Base-by-base conservation (phyloP, 2,113 vertebrate genomes). In the Caranx ignobilis region DNA sequence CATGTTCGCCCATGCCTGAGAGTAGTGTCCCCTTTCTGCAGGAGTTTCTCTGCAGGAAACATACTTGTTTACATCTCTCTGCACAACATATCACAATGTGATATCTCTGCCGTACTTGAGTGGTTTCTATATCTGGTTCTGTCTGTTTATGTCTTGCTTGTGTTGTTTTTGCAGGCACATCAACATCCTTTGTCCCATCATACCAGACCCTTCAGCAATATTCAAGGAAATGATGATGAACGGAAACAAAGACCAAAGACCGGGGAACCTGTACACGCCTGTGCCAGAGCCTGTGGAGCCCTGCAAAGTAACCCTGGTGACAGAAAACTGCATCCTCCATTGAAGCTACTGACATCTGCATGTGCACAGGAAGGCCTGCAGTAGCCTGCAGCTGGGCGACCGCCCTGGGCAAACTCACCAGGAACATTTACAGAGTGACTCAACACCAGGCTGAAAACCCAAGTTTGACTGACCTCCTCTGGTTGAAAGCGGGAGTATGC, bases 141-240 rank as follows among this genome's bases (percentile, higher is more conserved):
- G 6, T 41, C 39, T 41, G 39, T 47, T n/a, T 11, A 5, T 60
- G 11, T 55, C 2, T 10, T 47, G 10, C 13, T 19, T 57, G 15
- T 64, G 5, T 0, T 71, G 11, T 62, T 32, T 84, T 75, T 77
- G 57, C 6, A 95, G 94, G 75, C 52, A 94, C 81, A 92, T 76
- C 4, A 5, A 69, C 1, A 90, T 90, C 0, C 5, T 95, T 35
- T 90, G 82, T 45, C 93, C 93, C 2, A 57, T 31, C 37, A 75
- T 93, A 45, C 94, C 93, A 1, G 86, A 89, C 18, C 94, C 93
- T 15, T 85, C 88, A 0, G 31, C 63, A 1, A 69, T 94, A 45
- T 90, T 94, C 47, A 94, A 94, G 81, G 91, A 89, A 48, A 83
- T 94, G 77, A 56, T 91, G 71, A 41, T 90, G 65, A 88, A 35